Evolutionary conservation across 2,888 invertebrate genomes (phyloP), one percentile per base, ranked within the genome.

Genomic region (Eupithecia insigniata): DNA sequence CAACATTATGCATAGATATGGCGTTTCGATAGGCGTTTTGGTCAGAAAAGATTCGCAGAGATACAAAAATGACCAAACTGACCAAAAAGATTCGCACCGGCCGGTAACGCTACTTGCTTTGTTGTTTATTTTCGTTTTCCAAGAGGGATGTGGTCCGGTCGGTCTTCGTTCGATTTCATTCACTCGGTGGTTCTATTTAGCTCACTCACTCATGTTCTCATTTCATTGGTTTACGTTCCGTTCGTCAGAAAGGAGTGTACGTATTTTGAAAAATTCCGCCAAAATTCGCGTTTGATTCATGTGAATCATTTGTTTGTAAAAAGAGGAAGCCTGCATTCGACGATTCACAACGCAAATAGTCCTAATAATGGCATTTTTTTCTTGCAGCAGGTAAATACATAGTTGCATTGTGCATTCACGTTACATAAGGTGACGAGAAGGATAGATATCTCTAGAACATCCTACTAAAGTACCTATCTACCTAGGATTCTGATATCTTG

Each of bases 331-430:
- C 87, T 86, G 88, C 88, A 8, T 18, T 8, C 16, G 86, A 84
- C 84, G 80, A 76, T 77, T 72, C 28, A 28, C 66, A 76, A 76
- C 67, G 66, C 67, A 58, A 51, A 66, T 30, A 77, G 83, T 87
- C 30, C 2, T 51, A 51, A 22, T 12, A 69, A 93, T 93, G 93
- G 90, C 93, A 70, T 87, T 93, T 78, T 88, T 87, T 77, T 84
- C 83, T 70, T 90, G 89, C 78, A 83, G 88, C 84, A 92, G 92
- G 93, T 93, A 87, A 55, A 55, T 55, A 55, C 55, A 4, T 55
- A 26, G 5, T 12, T 26, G 55, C 26, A 55, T 55, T 4, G 14
- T 55, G 55, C 55, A 55, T 22, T 55, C 22, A 26, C 26, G 26
- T 55, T 55, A 55, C 55, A 55, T 55, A 55, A 55, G 55, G 55